These are phyloP conservation scores for Amblyjoppa fuscipennis DNA, from an alignment of 2,888 invertebrate genomes.

Conservation along the genomic window DNA sequence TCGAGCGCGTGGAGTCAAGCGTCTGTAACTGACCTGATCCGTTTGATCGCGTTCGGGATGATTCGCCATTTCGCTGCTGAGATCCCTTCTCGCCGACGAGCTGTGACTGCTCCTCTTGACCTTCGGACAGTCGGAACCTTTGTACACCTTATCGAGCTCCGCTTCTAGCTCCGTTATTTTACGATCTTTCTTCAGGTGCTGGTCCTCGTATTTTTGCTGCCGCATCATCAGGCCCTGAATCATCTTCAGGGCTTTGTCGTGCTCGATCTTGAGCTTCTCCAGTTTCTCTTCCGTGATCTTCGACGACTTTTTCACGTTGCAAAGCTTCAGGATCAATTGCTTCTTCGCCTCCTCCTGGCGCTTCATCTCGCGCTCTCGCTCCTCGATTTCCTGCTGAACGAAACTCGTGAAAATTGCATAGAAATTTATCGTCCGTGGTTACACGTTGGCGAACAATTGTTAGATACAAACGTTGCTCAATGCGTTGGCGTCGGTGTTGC, in stretches of 20 bases:
- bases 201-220: constrained; percentile 87
- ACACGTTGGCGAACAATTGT: background rate
- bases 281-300: constrained; percentile 80
- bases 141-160: constrained; percentile 71
- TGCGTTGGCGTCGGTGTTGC: constrained; percentile 72
- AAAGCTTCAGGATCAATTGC: constrained; percentile 79
- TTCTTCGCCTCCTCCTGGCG: constrained; percentile 81
- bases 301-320: constrained; percentile 76
- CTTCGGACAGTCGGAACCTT: constrained; percentile 68
- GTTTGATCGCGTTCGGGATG: constrained; percentile 79
- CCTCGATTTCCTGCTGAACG: constrained; percentile 78
- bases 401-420: background rate
- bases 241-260: constrained; percentile 87
- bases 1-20: constrained; percentile 9
- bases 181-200: constrained; percentile 78
- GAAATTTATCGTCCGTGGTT: background rate
- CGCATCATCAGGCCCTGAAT: constrained; percentile 87
- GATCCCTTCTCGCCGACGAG: constrained; percentile 72
- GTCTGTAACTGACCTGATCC: constrained; percentile 79
- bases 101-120: constrained; percentile 58
- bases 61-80: constrained; percentile 74
- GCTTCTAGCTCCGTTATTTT: constrained; percentile 79
- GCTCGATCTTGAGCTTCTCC: constrained; percentile 86
- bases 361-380: constrained; percentile 77
- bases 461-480: constrained; percentile 77